Evolutionary conservation across 2,888 invertebrate genomes (phyloP).

Genomic region (Amphipyra berbera): DNA sequence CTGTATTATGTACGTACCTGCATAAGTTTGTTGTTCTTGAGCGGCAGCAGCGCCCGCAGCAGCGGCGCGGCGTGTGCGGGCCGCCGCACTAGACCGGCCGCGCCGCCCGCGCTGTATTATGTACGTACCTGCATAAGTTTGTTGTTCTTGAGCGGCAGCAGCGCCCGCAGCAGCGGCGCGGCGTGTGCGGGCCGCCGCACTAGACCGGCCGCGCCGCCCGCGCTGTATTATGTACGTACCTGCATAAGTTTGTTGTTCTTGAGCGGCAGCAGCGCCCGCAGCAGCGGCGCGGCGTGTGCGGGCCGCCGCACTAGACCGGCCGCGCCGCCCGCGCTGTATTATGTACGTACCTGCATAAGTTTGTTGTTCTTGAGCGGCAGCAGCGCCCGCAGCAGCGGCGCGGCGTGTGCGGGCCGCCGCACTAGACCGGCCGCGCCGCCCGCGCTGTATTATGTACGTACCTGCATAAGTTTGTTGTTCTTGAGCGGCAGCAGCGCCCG

Average conservation of each 20-base stretch:
- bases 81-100: constrained; percentile 63
- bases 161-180: constrained; percentile 75
- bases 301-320: constrained; percentile 65
- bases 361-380: constrained; percentile 56
- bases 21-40: constrained; percentile 47
- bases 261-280: constrained; percentile 72
- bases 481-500: constrained; percentile 69
- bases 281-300: constrained; percentile 74
- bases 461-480: constrained; percentile 56
- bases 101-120: constrained; percentile 46
- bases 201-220: constrained; percentile 58
- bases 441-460: no score
- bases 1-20: no score
- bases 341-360: constrained; percentile 63
- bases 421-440: constrained; percentile 60
- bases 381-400: constrained; percentile 75
- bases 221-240: no score
- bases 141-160: constrained; percentile 60
- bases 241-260: constrained; percentile 53
- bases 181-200: constrained; percentile 69
- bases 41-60: constrained; percentile 71
- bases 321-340: constrained; percentile 45
- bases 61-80: constrained; percentile 75
- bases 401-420: constrained; percentile 70
- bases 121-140: constrained; percentile 62